Evolutionary conservation across 2,888 invertebrate genomes (phyloP).

Genomic region (Hypercompe scribonia): DNA sequence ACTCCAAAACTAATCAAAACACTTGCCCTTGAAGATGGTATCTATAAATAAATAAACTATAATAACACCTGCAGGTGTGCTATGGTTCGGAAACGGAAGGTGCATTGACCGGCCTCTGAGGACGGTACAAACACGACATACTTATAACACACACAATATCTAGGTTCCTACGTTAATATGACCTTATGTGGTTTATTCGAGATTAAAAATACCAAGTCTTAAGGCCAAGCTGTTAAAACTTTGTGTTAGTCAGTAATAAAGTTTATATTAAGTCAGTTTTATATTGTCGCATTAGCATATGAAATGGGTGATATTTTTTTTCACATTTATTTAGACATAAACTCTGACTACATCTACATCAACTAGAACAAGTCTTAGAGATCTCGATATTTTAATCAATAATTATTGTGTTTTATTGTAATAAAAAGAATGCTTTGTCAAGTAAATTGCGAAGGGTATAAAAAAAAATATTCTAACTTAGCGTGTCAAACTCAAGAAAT

Average conservation of each 20-base stretch:
- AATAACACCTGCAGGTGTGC: conserved; percentile 27
- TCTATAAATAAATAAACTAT: conserved; percentile 32
- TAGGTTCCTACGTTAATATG: conserved; percentile 10
- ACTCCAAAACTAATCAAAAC: conserved; percentile 5
- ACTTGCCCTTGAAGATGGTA: conserved; percentile 10
- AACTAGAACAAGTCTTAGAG: too few species aligned
- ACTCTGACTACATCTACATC: not conserved
- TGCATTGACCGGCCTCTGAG: conserved; percentile 60
- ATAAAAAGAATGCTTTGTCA: too few species aligned
- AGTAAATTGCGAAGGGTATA: too few species aligned
- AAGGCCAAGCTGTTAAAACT: not conserved
- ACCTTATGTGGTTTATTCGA: conserved; percentile 26
- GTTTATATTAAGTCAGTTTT: conserved; percentile 6
- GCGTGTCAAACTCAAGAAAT: too few species aligned
- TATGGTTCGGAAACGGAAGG: conserved; percentile 56
- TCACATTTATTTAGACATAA: not conserved
- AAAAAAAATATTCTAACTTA: too few species aligned
- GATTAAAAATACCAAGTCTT: conserved; percentile 19
- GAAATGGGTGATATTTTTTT: not conserved
- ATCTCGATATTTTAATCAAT: not conserved
- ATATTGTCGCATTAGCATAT: not conserved
- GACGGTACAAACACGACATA: conserved; percentile 36
- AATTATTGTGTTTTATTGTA: too few species aligned
- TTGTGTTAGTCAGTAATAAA: not conserved
- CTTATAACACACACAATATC: conserved; percentile 38